Percentiles rank a stretch among this genome's conserved stretches.
These are phyloP conservation scores for Perizoma flavofasciatum DNA, from an alignment of 2,888 invertebrate genomes.

Conservation along the genomic window DNA sequence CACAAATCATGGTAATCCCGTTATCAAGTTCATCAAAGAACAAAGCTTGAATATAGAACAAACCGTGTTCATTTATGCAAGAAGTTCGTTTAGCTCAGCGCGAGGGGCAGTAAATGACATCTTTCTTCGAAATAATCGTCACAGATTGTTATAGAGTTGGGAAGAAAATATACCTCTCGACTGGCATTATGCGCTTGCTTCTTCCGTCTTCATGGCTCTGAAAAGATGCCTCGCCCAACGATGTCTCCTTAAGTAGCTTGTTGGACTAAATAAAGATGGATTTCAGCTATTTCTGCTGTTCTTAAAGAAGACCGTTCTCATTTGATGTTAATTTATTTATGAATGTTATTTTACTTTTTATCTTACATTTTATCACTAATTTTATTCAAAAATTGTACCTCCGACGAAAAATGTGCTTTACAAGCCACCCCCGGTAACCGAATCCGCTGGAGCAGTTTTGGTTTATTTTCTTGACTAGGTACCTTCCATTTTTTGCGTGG, in stretches of 20 bases:
- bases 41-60: slow-evolving; percentile 12
- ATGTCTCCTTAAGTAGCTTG: slow-evolving; percentile 8
- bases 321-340: too few relatives aligned
- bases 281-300: not conserved
- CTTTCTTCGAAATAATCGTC: slow-evolving; percentile 41
- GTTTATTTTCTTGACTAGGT: too few relatives aligned
- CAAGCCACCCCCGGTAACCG: too few relatives aligned
- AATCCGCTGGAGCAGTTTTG: too few relatives aligned
- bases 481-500: too few relatives aligned
- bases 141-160: slow-evolving; percentile 10
- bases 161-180: slow-evolving; percentile 8
- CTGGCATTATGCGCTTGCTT: slow-evolving; percentile 39
- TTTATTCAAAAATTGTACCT: too few relatives aligned
- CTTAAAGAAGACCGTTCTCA: too few relatives aligned
- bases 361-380: too few relatives aligned
- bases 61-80: slow-evolving; percentile 24
- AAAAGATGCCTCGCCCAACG: slow-evolving; percentile 40
- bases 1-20: not conserved
- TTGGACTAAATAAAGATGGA: slow-evolving; percentile 3
- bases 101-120: slow-evolving; percentile 41
- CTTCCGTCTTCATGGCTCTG: slow-evolving; percentile 34
- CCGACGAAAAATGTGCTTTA: too few relatives aligned
- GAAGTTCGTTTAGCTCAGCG: slow-evolving; percentile 22
- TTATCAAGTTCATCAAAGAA: slow-evolving; percentile 24
- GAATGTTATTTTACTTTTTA: too few relatives aligned